These are phyloP conservation scores for Smutsia temminckii DNA, from an alignment of 2,797 vertebrate species.

Conservation along the genomic window DNA sequence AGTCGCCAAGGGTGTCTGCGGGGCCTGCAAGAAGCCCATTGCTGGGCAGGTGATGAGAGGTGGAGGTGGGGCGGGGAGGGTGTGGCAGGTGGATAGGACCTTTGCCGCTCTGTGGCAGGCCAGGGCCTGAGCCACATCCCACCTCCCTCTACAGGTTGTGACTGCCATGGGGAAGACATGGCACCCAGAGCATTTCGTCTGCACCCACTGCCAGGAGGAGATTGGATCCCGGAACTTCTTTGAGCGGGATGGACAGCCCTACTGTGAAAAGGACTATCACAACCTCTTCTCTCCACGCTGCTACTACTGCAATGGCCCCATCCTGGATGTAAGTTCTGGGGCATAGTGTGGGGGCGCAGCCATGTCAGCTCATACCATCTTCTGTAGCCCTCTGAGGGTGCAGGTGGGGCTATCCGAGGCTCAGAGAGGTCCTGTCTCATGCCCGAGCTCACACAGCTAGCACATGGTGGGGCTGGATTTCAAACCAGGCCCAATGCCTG, in stretches of 20 bases:
- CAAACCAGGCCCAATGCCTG: neutral
- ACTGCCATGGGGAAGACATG: constrained; percentile 97
- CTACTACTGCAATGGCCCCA: constrained; percentile 94
- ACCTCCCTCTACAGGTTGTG: constrained; percentile 89
- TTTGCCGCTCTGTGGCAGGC: rapidly evolving
- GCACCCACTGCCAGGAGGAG: constrained; percentile 98
- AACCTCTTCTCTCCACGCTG: constrained; percentile 95
- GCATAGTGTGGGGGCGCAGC: rapidly evolving
- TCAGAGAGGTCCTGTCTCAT: neutral
- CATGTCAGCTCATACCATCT: rapidly evolving
- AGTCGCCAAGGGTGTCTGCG: constrained; percentile 95
- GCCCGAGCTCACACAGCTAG: neutral
- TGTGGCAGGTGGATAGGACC: constrained; percentile 46
- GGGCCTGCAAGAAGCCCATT: constrained; percentile 97
- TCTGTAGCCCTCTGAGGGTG: too few species aligned
- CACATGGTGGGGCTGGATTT: neutral
- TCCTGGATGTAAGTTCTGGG: constrained; percentile 92
- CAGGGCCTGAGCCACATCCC: neutral
- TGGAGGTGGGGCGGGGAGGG: neutral
- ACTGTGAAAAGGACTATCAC: constrained; percentile 97
- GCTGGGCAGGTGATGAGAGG: constrained; percentile 91
- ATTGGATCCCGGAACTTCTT: constrained; percentile 97
- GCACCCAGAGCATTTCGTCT: constrained; percentile 98
- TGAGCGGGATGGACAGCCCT: constrained; percentile 94
- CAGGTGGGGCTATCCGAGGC: neutral